phyloP scores from a whole-genome alignment of 1,140 invertebrate species.

The Maniola jurtina region DNA sequence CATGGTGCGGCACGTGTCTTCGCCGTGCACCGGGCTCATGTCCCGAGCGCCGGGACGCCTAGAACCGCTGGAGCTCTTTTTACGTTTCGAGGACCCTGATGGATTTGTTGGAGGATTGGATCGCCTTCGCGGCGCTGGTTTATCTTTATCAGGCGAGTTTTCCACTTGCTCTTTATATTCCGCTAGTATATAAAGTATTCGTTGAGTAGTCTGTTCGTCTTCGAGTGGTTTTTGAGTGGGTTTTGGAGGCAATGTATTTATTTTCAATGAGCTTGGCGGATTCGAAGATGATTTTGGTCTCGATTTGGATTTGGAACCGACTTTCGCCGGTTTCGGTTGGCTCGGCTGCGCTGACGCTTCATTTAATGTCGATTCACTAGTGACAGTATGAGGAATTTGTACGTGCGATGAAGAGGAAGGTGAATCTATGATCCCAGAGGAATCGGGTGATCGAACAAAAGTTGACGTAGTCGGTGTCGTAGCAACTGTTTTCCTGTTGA shows the following conservation, averaged over 20 bases:
- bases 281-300: slow-evolving; percentile 79
- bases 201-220: slow-evolving; percentile 89
- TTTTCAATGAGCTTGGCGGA: slow-evolving; percentile 81
- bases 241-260: slow-evolving; percentile 83
- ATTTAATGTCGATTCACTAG: slow-evolving; percentile 75
- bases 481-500: slow-evolving; percentile 63
- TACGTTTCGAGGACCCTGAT: slow-evolving; percentile 84
- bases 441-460: slow-evolving; percentile 64
- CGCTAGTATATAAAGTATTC: slow-evolving; percentile 89
- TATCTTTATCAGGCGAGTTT: slow-evolving; percentile 90
- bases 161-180: slow-evolving; percentile 89
- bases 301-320: slow-evolving; percentile 76
- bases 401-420: slow-evolving; percentile 59
- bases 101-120: slow-evolving; percentile 87
- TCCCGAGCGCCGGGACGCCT: slow-evolving; percentile 76
- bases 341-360: slow-evolving; percentile 45
- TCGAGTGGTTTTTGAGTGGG: slow-evolving; percentile 88
- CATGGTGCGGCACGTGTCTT: slow-evolving; percentile 83
- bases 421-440: slow-evolving; percentile 64
- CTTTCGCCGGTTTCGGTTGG: slow-evolving; percentile 63
- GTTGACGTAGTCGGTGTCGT: slow-evolving; percentile 54
- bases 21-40: slow-evolving; percentile 80
- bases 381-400: slow-evolving; percentile 59
- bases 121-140: slow-evolving; percentile 86
- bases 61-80: slow-evolving; percentile 83